phyloP scores from a whole-genome alignment of 2,113 vertebrate genomes.

The Sialia sialis region DNA sequence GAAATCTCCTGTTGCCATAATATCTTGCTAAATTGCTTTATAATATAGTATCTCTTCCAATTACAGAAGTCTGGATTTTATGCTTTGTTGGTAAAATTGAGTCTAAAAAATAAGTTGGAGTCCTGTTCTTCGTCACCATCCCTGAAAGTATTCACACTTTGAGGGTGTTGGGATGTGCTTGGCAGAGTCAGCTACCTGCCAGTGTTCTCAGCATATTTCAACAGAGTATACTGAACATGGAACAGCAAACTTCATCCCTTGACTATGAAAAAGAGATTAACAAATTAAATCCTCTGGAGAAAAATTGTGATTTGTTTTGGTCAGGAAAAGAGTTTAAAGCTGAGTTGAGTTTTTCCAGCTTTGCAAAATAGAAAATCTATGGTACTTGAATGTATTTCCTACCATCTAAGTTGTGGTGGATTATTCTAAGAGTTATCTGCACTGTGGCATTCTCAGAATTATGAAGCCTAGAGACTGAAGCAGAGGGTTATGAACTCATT shows the following conservation, averaged over 20 bases:
- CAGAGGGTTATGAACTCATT: neutral
- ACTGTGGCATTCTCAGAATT: neutral
- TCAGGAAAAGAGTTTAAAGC: neutral
- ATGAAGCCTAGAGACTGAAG: neutral
- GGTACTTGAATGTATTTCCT: neutral
- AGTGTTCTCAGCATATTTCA: neutral
- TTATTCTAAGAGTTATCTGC: neutral
- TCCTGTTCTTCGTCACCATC: neutral
- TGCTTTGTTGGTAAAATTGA: neutral
- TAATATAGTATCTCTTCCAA: neutral
- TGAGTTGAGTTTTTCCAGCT: neutral
- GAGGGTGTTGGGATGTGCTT: neutral
- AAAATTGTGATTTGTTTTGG: neutral
- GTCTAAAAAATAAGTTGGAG: neutral
- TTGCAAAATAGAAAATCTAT: neutral
- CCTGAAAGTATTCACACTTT: neutral
- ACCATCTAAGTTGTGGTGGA: neutral
- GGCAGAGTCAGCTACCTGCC: neutral
- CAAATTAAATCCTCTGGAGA: neutral
- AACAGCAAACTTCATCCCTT: slow-evolving; percentile 21
- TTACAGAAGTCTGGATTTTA: neutral
- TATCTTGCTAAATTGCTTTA: neutral
- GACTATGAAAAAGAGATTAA: slow-evolving; percentile 13
- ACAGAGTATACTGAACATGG: neutral
- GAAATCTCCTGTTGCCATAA: neutral